These are phyloP conservation scores for Sphaeridia pumilis DNA, from an alignment of 2,888 invertebrate genomes.

Conservation along the genomic window DNA sequence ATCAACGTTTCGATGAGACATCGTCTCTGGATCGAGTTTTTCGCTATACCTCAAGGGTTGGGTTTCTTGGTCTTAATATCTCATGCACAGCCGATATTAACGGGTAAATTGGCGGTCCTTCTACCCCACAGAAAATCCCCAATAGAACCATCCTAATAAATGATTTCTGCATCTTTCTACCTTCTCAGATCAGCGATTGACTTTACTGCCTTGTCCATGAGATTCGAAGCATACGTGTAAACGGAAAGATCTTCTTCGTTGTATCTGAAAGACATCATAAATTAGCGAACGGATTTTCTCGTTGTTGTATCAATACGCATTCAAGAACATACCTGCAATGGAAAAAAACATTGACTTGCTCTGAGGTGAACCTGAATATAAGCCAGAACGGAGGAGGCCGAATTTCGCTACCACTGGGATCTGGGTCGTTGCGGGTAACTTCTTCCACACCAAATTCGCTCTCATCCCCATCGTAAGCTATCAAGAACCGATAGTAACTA, in stretches of 20 bases:
- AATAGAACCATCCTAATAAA: too few species aligned
- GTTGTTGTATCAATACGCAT: too few species aligned
- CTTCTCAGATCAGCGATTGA: neutral
- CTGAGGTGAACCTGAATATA: slow-evolving; percentile 49
- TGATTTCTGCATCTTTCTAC: neutral
- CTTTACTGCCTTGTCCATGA: slow-evolving; percentile 14
- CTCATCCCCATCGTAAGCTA: slow-evolving; percentile 52
- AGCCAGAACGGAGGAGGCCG: slow-evolving; percentile 59
- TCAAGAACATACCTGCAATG: slow-evolving; percentile 55
- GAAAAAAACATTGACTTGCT: slow-evolving; percentile 53
- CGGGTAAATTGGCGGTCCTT: too few species aligned
- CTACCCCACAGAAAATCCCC: too few species aligned
- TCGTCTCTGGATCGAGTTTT: too few species aligned
- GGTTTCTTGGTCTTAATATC: too few species aligned
- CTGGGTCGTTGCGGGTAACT: slow-evolving; percentile 45
- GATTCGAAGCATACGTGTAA: slow-evolving; percentile 13
- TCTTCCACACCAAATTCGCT: slow-evolving; percentile 50
- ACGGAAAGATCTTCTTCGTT: slow-evolving; percentile 22
- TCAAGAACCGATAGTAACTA: too few species aligned
- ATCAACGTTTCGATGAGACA: too few species aligned
- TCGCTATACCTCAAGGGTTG: too few species aligned
- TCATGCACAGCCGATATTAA: too few species aligned
- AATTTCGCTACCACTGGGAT: slow-evolving; percentile 45
- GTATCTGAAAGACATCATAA: slow-evolving; percentile 20
- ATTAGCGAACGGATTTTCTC: too few species aligned